Conservation (phyloP, 1,140 invertebrate genomes). For the Anthonomus grandis region DNA sequence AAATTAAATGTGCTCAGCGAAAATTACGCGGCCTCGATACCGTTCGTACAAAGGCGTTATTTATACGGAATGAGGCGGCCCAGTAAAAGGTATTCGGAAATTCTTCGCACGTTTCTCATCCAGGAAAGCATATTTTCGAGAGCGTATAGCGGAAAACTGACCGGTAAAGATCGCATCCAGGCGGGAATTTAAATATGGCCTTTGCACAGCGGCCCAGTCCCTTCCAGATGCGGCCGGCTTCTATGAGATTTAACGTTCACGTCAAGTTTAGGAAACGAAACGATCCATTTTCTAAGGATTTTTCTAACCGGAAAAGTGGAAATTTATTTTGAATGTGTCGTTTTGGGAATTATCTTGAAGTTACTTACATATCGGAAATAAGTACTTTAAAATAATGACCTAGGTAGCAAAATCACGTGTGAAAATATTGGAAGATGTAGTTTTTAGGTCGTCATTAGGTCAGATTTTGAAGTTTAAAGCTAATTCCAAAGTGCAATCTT, state of each 20-base stretch:
- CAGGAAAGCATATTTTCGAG: constrained; percentile 18
- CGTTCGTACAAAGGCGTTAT: not conserved
- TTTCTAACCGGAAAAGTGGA: too few relatives aligned
- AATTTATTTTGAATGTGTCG: too few relatives aligned
- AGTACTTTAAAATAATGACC: too few relatives aligned
- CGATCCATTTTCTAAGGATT: constrained; percentile 17
- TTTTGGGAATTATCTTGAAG: too few relatives aligned
- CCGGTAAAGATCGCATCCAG: constrained; percentile 8
- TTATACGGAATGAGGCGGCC: constrained; percentile 3
- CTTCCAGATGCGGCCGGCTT: constrained; percentile 9
- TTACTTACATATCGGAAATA: too few relatives aligned
- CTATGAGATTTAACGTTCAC: constrained; percentile 15
- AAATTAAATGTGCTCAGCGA: not conserved
- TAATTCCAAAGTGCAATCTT: too few relatives aligned
- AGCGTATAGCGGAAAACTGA: constrained; percentile 18
- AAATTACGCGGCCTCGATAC: too few relatives aligned
- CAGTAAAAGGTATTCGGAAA: constrained; percentile 1
- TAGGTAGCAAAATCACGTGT: too few relatives aligned
- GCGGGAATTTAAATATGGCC: constrained; percentile 16
- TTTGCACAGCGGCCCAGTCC: not conserved
- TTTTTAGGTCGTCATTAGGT: too few relatives aligned
- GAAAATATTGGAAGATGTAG: too few relatives aligned
- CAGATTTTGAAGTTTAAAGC: too few relatives aligned
- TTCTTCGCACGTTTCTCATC: constrained; percentile 16
- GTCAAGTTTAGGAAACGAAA: constrained; percentile 13